Conservation (phyloP, 2,113 vertebrate genomes). For the Notarius quadriscutis region DNA sequence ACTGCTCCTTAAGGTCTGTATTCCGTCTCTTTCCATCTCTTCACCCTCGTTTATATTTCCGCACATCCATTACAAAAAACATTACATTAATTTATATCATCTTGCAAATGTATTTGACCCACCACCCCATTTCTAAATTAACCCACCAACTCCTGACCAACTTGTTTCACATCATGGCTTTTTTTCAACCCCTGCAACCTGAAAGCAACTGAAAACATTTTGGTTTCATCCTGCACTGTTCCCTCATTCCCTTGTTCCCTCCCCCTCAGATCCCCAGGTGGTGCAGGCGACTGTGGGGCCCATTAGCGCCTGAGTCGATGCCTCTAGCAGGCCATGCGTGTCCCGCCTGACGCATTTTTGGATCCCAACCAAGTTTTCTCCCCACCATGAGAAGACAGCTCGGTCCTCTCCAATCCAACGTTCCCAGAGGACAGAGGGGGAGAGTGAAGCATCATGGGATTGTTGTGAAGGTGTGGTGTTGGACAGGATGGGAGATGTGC, state of each 20-base stretch:
- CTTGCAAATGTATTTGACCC: not conserved
- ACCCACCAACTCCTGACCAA: not conserved
- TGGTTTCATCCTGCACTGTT: slow-evolving; percentile 58
- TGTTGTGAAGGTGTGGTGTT: slow-evolving; percentile 62
- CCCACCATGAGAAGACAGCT: slow-evolving; percentile 70
- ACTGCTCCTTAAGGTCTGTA: not conserved
- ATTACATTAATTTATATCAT: not conserved
- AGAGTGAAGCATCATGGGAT: slow-evolving; percentile 68
- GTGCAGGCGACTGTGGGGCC: slow-evolving; percentile 74
- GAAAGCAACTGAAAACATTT: slow-evolving; percentile 34
- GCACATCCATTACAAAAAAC: not conserved
- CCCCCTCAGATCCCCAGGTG: slow-evolving; percentile 75
- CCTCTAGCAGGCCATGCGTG: slow-evolving; percentile 80
- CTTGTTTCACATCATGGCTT: not conserved
- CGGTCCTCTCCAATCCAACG: slow-evolving; percentile 69
- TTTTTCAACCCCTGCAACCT: not conserved
- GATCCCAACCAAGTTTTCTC: slow-evolving; percentile 75
- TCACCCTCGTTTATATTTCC: not conserved
- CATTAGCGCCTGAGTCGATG: slow-evolving; percentile 78
- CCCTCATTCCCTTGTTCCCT: slow-evolving; percentile 44
- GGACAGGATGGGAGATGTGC: slow-evolving; percentile 36
- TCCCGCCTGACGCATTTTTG: slow-evolving; percentile 81
- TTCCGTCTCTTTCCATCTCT: not conserved
- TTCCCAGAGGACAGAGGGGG: slow-evolving; percentile 71
- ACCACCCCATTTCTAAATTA: not conserved